phyloP scores from a whole-genome alignment of 2,113 vertebrate species.

The Corynorhinus townsendii region DNA sequence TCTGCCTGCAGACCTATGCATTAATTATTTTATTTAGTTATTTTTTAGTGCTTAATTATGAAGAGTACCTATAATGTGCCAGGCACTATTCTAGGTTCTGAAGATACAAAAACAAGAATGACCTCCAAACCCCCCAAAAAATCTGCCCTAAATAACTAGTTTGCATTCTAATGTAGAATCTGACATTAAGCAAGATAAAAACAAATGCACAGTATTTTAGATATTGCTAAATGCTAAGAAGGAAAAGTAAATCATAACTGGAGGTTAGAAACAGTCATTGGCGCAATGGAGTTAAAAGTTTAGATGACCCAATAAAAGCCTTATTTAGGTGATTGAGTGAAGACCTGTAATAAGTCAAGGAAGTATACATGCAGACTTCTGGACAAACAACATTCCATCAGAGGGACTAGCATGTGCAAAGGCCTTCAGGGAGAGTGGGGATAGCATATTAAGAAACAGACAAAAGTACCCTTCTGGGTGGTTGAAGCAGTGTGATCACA shows the following conservation, averaged over 20 bases:
- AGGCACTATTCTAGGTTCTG: neutral
- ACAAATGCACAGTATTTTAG: neutral
- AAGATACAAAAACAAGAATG: neutral
- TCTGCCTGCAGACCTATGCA: neutral
- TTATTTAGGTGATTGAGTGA: neutral
- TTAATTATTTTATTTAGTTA: neutral
- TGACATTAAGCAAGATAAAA: neutral
- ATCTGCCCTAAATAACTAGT: no score
- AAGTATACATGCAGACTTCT: neutral
- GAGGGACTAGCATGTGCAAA: neutral
- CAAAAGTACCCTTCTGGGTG: neutral
- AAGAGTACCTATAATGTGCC: neutral
- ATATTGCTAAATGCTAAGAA: neutral
- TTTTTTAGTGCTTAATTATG: neutral
- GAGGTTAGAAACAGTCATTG: neutral
- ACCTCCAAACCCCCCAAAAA: neutral
- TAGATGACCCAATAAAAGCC: neutral
- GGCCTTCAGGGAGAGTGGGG: neutral
- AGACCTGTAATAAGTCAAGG: neutral
- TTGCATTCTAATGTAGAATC: neutral
- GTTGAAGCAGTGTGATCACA: neutral
- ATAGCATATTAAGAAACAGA: neutral
- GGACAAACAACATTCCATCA: neutral
- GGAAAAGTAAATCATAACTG: neutral
- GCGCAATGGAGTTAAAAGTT: neutral